Conservation (phyloP, 2,113 vertebrate genomes). For the Sceloporus tristichus region DNA sequence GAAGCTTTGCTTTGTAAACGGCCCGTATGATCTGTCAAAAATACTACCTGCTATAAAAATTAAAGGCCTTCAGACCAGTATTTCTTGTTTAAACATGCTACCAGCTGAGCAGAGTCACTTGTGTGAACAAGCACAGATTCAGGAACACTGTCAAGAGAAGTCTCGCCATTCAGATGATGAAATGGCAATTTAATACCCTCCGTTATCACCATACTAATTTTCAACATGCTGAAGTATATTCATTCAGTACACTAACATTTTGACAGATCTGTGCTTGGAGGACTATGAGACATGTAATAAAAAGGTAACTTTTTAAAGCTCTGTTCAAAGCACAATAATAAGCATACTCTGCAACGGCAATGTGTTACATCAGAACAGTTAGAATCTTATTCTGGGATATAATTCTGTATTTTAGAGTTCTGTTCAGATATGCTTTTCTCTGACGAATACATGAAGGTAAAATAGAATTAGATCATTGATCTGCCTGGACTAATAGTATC, state of each 20-base stretch:
- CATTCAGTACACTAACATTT: no score
- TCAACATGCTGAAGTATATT: constrained; percentile 75
- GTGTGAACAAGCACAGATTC: constrained; percentile 81
- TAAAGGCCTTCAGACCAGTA: constrained; percentile 79
- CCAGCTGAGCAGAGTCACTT: constrained; percentile 80
- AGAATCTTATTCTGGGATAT: constrained; percentile 62
- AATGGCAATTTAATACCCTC: constrained; percentile 79
- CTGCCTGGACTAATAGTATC: background rate
- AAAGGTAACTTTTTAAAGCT: no score
- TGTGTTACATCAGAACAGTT: constrained; percentile 58
- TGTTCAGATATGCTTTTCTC: constrained; percentile 40
- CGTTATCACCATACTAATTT: constrained; percentile 78
- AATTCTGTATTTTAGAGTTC: constrained; percentile 59
- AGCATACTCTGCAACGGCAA: constrained; percentile 46
- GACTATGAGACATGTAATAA: no score
- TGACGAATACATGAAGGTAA: background rate
- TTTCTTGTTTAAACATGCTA: constrained; percentile 84
- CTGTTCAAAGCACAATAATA: background rate
- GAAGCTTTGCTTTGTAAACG: constrained; percentile 77
- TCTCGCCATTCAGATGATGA: constrained; percentile 75
- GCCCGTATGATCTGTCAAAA: constrained; percentile 75
- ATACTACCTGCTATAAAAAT: constrained; percentile 84
- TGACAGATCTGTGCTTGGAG: no score
- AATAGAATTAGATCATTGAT: background rate
- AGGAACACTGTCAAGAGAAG: constrained; percentile 69